phyloP scores from a whole-genome alignment of 2,113 vertebrate species.

The Psophia crepitans region DNA sequence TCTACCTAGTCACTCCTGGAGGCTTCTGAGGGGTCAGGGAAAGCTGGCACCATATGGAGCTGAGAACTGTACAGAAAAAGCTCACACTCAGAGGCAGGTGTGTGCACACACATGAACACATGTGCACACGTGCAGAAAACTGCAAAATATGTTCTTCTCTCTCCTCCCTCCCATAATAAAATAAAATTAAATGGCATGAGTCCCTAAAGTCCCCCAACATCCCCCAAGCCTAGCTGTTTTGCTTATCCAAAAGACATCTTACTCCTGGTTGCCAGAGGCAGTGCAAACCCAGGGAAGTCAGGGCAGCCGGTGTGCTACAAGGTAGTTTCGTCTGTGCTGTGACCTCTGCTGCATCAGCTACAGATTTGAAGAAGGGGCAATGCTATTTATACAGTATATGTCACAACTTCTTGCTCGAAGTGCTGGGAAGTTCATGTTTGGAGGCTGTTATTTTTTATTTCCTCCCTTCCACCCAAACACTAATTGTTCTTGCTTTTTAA shows the following conservation, averaged over 20 bases:
- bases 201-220: background rate
- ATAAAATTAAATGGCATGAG: background rate
- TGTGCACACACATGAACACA: rapidly evolving
- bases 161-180: background rate
- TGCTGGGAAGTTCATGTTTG: background rate
- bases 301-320: background rate
- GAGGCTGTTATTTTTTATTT: background rate
- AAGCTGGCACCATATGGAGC: background rate
- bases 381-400: background rate
- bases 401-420: background rate
- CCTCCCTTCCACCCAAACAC: background rate
- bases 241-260: background rate
- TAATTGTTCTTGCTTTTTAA: background rate
- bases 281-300: background rate
- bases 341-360: background rate
- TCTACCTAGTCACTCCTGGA: background rate
- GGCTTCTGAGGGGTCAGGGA: background rate
- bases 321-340: background rate
- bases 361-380: background rate
- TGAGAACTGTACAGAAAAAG: background rate
- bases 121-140: background rate
- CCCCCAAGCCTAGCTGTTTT: background rate
- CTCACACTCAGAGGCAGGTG: background rate
- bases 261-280: background rate
- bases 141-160: background rate